These are phyloP conservation scores for Bactericera cockerelli DNA, from an alignment of 1,140 invertebrate species.

Conservation along the genomic window DNA sequence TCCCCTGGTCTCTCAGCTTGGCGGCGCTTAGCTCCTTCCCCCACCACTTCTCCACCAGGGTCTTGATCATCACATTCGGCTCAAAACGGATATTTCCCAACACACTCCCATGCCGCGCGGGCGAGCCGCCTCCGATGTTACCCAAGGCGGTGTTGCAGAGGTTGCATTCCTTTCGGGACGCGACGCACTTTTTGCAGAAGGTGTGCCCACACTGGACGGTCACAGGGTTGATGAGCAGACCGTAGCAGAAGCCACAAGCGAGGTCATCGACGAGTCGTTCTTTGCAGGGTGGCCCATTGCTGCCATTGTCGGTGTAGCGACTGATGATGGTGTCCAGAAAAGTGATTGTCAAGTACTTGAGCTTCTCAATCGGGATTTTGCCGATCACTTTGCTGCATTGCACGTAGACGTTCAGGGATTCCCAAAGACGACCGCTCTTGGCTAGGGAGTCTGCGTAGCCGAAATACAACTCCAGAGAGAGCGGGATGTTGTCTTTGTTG, in stretches of 20 bases:
- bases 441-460: constrained; percentile 37
- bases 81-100: constrained; percentile 29
- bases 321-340: background rate
- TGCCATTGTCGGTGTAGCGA: background rate
- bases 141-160: constrained; percentile 7
- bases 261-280: constrained; percentile 26
- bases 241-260: constrained; percentile 48
- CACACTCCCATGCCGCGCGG: background rate
- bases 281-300: too few relatives aligned
- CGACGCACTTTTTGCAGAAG: constrained; percentile 43
- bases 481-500: background rate
- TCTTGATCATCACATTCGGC: constrained; percentile 44
- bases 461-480: constrained; percentile 27
- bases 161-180: background rate
- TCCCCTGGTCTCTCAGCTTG: constrained; percentile 43
- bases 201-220: constrained; percentile 55
- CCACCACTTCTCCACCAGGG: constrained; percentile 54
- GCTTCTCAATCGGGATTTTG: constrained; percentile 14
- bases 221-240: constrained; percentile 48
- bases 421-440: constrained; percentile 31
- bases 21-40: constrained; percentile 40
- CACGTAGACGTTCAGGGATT: constrained; percentile 38
- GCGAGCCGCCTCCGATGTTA: background rate
- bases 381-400: constrained; percentile 26
- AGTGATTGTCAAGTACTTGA: background rate